Base-by-base conservation (phyloP, 2,797 vertebrate species). In the Loris lydekkerianus region DNA sequence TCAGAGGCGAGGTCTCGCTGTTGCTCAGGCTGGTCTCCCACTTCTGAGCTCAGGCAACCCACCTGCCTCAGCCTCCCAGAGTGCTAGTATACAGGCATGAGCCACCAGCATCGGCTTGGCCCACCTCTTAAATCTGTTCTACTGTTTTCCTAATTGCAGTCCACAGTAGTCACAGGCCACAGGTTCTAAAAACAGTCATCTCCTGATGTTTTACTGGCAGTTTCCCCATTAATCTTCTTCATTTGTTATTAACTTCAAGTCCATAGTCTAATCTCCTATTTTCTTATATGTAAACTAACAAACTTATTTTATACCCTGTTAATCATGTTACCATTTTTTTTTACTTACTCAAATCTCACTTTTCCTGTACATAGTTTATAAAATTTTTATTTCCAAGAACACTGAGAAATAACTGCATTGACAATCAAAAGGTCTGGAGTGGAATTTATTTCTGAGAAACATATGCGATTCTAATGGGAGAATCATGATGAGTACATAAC, bases 401-500 rank as follows among this genome's bases (percentile, higher is more conserved):
- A 65, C 6, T 82, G 46, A 76, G 9, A 88, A 78, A 88, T 31
- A 73, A 76, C 58, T 49, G 0, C 76, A 14, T n/a, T 95, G 81
- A 40, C 31, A 72, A 61, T 76, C 58, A 53, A n/a, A 43, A 65
- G 77, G 2, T 72, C 34, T 78, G 43, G 60, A 81, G n/a, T 80
- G 34, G 13, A 86, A 92, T 87, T 94, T 9, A 90, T 61, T 83
- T 85, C 23, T 80, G 53, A 83, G 37, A 15, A 92, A 65, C 4
- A 60, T 10, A 83, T n/a, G 7, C 23, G 34, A 70, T 93, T 83
- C 61, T 80, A 4, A 61, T 8, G 5, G 14, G 13, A 34, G 2
- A 13, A 43, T 15, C 77, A 20, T 27, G 18, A 86, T 27, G 46
- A 70, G 46, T 77, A 69, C 7, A 31, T 53, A 67, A 67, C n/a